These are phyloP conservation scores for Eulimnadia texana DNA, from an alignment of 1,140 invertebrate genomes.

Conservation along the genomic window DNA sequence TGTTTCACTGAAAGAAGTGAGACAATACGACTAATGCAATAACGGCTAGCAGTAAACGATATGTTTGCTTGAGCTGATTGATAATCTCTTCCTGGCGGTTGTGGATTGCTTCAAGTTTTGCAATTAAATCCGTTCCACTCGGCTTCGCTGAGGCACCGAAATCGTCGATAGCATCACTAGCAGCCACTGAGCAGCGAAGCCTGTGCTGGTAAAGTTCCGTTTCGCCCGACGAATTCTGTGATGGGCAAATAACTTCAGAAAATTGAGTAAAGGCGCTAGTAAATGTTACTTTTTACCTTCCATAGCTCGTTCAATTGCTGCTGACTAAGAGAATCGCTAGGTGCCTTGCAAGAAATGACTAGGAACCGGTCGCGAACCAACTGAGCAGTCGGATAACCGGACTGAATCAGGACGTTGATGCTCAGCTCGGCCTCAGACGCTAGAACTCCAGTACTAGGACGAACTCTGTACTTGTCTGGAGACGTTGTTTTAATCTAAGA, in stretches of 20 bases:
- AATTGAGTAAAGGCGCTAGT: neutral
- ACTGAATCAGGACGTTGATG: constrained; percentile 38
- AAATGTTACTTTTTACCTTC: neutral
- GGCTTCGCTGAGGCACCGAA: neutral
- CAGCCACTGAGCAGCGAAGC: constrained; percentile 13
- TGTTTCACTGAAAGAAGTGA: neutral
- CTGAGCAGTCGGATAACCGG: constrained; percentile 36
- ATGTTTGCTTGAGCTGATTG: neutral
- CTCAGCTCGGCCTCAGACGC: constrained; percentile 36
- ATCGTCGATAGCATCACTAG: constrained; percentile 15
- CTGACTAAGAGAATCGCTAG: neutral
- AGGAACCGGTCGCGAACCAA: constrained; percentile 50
- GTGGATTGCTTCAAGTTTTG: neutral
- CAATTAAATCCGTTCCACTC: neutral
- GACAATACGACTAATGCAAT: neutral
- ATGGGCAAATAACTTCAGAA: neutral
- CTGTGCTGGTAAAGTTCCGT: constrained; percentile 6
- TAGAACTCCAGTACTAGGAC: constrained; percentile 64
- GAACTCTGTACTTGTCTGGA: constrained; percentile 79
- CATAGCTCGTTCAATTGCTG: neutral
- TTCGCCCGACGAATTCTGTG: constrained; percentile 1
- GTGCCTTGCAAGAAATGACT: constrained; percentile 44
- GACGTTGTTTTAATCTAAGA: constrained; percentile 59
- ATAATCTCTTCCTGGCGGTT: neutral
- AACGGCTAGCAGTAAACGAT: neutral